Conservation (phyloP, 2,113 vertebrate species). For the Aythya baeri region DNA sequence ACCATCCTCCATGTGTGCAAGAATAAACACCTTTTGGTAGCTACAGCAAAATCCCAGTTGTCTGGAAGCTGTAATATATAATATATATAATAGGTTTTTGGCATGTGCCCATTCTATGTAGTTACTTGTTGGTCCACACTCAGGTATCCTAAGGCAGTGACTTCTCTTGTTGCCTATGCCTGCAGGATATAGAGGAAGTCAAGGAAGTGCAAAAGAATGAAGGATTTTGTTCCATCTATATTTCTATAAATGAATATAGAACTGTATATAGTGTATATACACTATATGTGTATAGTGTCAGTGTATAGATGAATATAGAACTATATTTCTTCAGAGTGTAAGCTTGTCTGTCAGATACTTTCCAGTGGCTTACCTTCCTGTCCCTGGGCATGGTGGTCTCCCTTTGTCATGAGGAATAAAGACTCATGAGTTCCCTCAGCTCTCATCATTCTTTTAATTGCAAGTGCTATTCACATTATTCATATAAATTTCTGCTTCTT, state of each 20-base stretch:
- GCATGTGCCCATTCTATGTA: not conserved
- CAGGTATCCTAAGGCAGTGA: not conserved
- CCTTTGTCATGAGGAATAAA: not conserved
- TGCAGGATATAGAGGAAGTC: not conserved
- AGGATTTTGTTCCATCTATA: not conserved
- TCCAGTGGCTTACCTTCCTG: not conserved
- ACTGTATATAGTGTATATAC: too few relatives aligned
- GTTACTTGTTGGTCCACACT: not conserved
- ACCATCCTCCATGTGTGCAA: rapidly evolving
- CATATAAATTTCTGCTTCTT: not conserved
- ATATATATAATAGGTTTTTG: not conserved
- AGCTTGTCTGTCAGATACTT: not conserved
- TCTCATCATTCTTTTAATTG: not conserved
- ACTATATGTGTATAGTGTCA: too few relatives aligned
- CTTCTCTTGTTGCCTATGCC: not conserved
- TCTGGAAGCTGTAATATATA: not conserved
- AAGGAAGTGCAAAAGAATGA: not conserved
- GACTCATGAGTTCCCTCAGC: not conserved
- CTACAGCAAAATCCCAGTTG: not conserved
- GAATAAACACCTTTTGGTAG: not conserved
- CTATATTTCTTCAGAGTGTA: not conserved
- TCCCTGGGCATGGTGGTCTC: not conserved
- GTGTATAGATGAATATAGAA: too few relatives aligned
- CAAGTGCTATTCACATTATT: not conserved
- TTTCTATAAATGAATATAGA: too few relatives aligned